Evolutionary conservation across 2,797 vertebrate species (phyloP).

Genomic region (Dendrocincla fuliginosa): DNA sequence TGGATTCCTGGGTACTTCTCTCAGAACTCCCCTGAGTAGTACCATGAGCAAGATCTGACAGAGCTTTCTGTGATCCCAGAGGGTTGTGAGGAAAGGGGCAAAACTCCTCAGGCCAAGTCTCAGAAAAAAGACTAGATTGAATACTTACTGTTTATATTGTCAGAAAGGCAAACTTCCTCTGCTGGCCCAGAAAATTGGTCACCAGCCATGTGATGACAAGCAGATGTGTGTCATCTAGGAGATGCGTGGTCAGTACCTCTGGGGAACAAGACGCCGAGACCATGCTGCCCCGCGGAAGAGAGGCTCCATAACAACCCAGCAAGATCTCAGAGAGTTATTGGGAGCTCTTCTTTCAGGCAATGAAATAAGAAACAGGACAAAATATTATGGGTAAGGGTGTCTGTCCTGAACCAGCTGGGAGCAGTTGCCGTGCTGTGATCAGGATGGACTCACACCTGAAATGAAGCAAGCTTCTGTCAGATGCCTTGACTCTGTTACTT

Average conservation of each 20-base stretch:
- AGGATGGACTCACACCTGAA: background rate
- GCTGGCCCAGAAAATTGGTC: background rate
- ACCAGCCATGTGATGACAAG: background rate
- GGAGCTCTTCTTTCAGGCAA: background rate
- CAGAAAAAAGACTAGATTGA: background rate
- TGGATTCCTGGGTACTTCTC: background rate
- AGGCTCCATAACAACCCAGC: rapidly evolving
- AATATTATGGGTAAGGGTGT: rapidly evolving
- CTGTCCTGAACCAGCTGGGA: background rate
- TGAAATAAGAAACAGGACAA: background rate
- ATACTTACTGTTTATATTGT: background rate
- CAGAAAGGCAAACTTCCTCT: background rate
- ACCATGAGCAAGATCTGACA: background rate
- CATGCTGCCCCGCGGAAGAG: background rate
- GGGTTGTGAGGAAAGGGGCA: rapidly evolving
- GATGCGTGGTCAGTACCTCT: background rate
- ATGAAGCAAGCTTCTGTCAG: background rate
- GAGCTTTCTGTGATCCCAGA: background rate
- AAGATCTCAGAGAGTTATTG: background rate
- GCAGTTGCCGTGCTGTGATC: background rate
- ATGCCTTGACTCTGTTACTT: background rate
- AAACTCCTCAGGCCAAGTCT: background rate
- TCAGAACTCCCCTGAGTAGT: background rate
- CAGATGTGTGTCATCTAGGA: background rate
- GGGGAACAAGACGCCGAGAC: background rate